Evolutionary conservation across 2,113 vertebrate genomes (phyloP).

Genomic region (Turdus rufiventris): DNA sequence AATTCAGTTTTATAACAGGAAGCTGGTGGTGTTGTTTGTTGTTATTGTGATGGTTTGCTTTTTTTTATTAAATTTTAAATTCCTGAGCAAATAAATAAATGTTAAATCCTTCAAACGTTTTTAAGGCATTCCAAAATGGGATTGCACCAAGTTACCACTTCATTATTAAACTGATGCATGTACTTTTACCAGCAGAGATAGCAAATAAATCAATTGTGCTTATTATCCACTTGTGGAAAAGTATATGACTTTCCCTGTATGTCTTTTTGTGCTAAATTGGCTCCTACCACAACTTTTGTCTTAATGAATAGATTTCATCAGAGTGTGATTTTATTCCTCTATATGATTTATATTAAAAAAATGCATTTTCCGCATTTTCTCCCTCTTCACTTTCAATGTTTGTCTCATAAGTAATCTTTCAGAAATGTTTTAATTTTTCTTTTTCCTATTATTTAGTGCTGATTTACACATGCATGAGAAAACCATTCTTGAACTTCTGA

Average conservation of each 20-base stretch:
- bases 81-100: not conserved
- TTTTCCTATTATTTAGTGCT: not conserved
- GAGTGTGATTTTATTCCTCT: not conserved
- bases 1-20: not conserved
- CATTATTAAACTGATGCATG: not conserved
- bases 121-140: not conserved
- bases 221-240: not conserved
- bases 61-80: not conserved
- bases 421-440: not conserved
- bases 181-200: not conserved
- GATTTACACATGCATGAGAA: not conserved
- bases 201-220: not conserved
- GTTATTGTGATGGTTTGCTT: not conserved
- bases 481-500: not conserved
- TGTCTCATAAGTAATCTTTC: not conserved
- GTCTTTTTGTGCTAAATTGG: not conserved
- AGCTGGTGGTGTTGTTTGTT: accelerated
- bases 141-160: not conserved
- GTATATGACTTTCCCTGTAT: not conserved
- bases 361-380: not conserved
- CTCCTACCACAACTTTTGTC: not conserved
- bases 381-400: not conserved
- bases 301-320: not conserved
- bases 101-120: not conserved
- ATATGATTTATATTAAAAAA: not conserved